Evolutionary conservation across 2,113 vertebrate species (phyloP).

Genomic region (Galemys pyrenaicus): DNA sequence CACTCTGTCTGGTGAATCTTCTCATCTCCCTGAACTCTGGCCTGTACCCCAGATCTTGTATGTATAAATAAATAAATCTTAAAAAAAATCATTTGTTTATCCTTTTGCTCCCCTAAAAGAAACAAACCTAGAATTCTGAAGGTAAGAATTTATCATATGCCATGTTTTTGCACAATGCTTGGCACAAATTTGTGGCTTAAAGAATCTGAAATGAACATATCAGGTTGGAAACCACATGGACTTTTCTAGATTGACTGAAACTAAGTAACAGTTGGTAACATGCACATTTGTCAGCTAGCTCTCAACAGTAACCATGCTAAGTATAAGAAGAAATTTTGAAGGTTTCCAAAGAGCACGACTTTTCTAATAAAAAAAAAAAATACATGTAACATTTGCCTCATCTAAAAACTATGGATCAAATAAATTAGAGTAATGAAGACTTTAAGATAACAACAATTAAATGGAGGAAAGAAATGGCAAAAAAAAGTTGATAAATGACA

Average conservation of each 20-base stretch:
- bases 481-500: constrained; percentile 35
- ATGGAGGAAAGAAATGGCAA: background rate
- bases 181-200: background rate
- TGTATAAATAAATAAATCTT: too few relatives aligned
- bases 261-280: constrained; percentile 1
- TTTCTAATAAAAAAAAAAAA: constrained; percentile 1
- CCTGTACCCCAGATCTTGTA: too few relatives aligned
- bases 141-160: background rate
- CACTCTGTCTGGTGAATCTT: too few relatives aligned
- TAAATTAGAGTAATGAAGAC: background rate
- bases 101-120: background rate
- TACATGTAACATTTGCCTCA: background rate
- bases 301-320: background rate
- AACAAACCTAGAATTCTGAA: background rate
- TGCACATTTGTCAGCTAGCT: background rate
- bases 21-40: too few relatives aligned
- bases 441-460: constrained; percentile 33
- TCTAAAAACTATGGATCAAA: constrained; percentile 6
- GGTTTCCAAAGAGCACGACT: background rate
- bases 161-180: background rate
- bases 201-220: constrained; percentile 26
- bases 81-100: too few relatives aligned
- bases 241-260: background rate
- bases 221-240: background rate
- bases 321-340: background rate